phyloP scores from a whole-genome alignment of 2,888 invertebrate genomes.

The Pinctada fucata region DNA sequence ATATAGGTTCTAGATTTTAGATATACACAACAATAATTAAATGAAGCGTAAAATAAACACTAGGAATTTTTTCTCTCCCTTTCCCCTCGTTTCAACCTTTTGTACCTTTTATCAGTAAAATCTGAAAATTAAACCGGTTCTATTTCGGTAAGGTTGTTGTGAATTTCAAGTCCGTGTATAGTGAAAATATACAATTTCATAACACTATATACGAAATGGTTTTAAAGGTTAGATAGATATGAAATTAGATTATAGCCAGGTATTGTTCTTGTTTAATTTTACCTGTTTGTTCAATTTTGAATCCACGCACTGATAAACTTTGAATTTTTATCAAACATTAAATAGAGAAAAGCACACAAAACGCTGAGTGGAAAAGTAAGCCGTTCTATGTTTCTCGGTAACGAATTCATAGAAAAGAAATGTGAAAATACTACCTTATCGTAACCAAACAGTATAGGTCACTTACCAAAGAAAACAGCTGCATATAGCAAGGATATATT shows the following conservation, averaged over 20 bases:
- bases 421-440: slow-evolving; percentile 3
- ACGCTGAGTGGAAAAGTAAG: not conserved
- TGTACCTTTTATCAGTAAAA: not conserved
- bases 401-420: slow-evolving; percentile 11
- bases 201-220: not conserved
- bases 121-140: slow-evolving; percentile 1
- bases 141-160: not conserved
- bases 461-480: not conserved
- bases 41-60: not conserved
- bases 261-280: not conserved
- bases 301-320: slow-evolving; percentile 1
- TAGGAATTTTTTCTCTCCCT: not conserved
- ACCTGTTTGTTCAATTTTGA: not conserved
- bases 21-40: not conserved
- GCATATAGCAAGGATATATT: too few species aligned
- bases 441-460: not conserved
- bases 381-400: not conserved
- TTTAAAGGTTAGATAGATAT: not conserved
- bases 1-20: not conserved
- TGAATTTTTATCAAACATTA: not conserved
- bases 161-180: not conserved
- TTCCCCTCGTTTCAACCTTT: slow-evolving; percentile 1
- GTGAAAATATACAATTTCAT: not conserved
- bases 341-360: not conserved
- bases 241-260: not conserved